phyloP scores from a whole-genome alignment of 2,113 vertebrate species.

The Origma solitaria region DNA sequence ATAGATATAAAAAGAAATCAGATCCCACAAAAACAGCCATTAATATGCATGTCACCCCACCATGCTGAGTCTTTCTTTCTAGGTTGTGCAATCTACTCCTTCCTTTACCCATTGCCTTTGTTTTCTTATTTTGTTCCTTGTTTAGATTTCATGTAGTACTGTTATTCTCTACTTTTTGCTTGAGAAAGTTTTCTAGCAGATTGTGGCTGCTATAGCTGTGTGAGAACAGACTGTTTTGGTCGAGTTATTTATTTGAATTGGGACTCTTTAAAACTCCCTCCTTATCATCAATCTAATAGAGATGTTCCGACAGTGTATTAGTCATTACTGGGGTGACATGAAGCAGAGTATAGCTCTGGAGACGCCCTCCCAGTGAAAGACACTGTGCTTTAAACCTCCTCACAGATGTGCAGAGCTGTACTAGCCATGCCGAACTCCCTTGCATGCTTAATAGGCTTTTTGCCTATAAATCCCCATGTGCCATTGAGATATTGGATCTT shows the following conservation, averaged over 20 bases:
- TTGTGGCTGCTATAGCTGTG: background rate
- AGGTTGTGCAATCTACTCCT: background rate
- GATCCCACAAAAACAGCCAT: background rate
- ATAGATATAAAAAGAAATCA: background rate
- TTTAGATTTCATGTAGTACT: background rate
- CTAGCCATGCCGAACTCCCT: background rate
- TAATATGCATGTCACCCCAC: background rate
- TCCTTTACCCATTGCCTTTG: background rate
- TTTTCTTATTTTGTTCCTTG: conserved; percentile 12
- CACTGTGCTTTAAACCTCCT: background rate
- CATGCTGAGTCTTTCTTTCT: background rate
- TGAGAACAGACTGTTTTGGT: background rate
- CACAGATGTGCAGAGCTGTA: background rate
- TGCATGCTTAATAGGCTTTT: background rate
- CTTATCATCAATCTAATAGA: background rate
- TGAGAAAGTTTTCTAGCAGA: background rate
- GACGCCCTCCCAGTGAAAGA: background rate
- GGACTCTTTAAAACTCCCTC: background rate
- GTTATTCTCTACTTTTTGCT: background rate
- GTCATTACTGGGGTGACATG: background rate
- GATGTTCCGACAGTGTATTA: background rate
- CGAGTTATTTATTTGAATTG: conserved; percentile 5
- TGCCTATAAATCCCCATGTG: background rate
- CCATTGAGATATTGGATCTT: background rate
- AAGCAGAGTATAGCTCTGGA: background rate